Percentiles rank a stretch among this genome's conserved stretches.
phyloP scores from a whole-genome alignment of 2,888 invertebrate genomes.

The Colletes collaris region DNA sequence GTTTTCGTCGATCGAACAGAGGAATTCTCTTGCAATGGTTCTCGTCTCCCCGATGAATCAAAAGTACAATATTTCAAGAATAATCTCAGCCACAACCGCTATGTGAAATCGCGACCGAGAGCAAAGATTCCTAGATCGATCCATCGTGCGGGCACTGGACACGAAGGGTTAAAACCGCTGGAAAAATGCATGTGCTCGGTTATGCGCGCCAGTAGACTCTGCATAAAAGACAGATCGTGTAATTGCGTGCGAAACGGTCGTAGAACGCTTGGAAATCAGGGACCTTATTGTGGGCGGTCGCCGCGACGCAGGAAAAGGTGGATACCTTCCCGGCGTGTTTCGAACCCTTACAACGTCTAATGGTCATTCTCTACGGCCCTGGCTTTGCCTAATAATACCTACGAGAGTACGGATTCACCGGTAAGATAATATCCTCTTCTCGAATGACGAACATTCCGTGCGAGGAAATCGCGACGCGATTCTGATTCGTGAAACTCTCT shows the following conservation, averaged over 20 bases:
- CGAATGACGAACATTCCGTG: conserved; percentile 44
- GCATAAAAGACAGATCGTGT: conserved; percentile 40
- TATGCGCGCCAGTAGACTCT: no score
- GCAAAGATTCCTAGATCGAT: no score
- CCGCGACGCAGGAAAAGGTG: conserved; percentile 62
- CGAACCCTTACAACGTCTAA: conserved; percentile 42
- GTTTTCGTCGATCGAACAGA: conserved; percentile 17
- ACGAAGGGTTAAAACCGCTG: conserved; percentile 32
- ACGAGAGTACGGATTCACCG: conserved; percentile 48
- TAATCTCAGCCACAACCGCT: no score
- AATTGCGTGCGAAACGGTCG: conserved; percentile 58
- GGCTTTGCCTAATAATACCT: conserved; percentile 56
- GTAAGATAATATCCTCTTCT: conserved; percentile 56
- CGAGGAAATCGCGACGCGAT: conserved; percentile 14
- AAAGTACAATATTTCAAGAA: no score
- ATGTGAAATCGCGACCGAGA: no score
- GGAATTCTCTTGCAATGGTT: conserved; percentile 19
- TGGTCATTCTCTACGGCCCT: conserved; percentile 48
- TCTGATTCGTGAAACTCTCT: neutral
- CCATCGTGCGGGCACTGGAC: no score
- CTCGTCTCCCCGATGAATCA: no score
- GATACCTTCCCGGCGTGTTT: conserved; percentile 44
- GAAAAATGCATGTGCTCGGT: neutral
- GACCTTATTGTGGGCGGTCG: conserved; percentile 33
- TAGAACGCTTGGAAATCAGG: conserved; percentile 39